Percentiles rank a stretch among this genome's conserved stretches.
These are phyloP conservation scores for Bombus huntii DNA, from an alignment of 1,140 invertebrate species.

Conservation along the genomic window DNA sequence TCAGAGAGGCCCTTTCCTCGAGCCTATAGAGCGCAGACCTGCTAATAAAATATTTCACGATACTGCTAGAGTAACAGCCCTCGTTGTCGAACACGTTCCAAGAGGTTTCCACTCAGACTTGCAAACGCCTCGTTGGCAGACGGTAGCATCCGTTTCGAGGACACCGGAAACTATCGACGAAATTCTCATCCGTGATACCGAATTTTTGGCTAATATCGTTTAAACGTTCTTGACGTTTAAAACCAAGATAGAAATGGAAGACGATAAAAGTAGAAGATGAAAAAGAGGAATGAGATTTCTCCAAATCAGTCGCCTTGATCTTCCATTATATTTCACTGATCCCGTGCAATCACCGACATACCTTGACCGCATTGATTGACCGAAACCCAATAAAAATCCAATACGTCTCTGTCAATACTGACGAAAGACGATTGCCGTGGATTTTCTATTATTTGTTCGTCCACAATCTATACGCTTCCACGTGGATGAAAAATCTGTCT, in stretches of 20 bases:
- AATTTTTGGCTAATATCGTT: conserved; percentile 26
- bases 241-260: background rate
- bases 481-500: conserved; percentile 25
- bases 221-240: background rate
- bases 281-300: background rate
- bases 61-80: conserved; percentile 22
- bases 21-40: background rate
- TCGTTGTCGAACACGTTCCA: conserved; percentile 35
- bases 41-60: conserved; percentile 41
- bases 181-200: background rate
- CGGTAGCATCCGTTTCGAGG: background rate
- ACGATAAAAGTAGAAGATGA: background rate
- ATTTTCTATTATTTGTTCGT: conserved; percentile 53
- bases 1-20: conserved; percentile 15
- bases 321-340: conserved; percentile 43
- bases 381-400: conserved; percentile 73
- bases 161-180: background rate
- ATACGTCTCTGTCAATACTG: conserved; percentile 64
- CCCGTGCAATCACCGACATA: background rate
- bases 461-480: background rate
- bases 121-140: conserved; percentile 11
- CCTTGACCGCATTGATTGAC: conserved; percentile 56
- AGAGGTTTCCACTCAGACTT: conserved; percentile 35
- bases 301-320: conserved; percentile 13
- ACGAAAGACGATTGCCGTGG: conserved; percentile 52